Evolutionary conservation across 2,888 invertebrate species (phyloP), one percentile per base, ranked within the genome.

Genomic region (Gastrophysa polygoni): DNA sequence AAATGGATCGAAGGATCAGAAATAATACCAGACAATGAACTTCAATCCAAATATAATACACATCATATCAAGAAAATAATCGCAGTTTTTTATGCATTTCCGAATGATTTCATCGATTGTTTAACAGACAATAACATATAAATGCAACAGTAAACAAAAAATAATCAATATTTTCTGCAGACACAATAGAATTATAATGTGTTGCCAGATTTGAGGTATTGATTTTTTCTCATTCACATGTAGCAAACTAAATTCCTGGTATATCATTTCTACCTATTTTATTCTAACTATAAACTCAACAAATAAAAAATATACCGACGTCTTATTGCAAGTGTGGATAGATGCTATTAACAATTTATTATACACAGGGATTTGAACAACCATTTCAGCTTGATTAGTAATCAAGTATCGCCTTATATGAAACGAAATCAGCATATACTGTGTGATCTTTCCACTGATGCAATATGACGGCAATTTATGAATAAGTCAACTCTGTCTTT

Each of bases 41-140:
- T 66, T 66, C 59, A 58, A 67, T 67, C 65, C 64, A 63, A 62
- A 71, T 76, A 75, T 75, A 77, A 76, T 76, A 75, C 75, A 76
- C 77, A 76, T 73, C 75, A 71, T 72, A 73, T 71, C 76, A 77
- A 77, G 75, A 76, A 71, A 74, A 66, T 74, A 66, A 64, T 73
- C 71, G 73, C 69, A 73, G 57, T 59, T 50, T 59, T 49, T 24
- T 43, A 55, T 60, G 46, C 10, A 54, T 55, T 54, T 43, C 20
- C 43, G 24, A 44, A 38, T 43, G 43, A 43, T 54, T 54, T 43
- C 28, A 38, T 43, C 16, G 43, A 52, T 4, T 29, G 38, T 18
- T 52, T 11, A 43, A 11, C 8, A 10, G 2, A 2, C 4, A 11
- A 32, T 47, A 59, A 59, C 52, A 59, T 46, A 52, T 59, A 57